Evolutionary conservation across 2,113 vertebrate genomes (phyloP).

Genomic region (Rhea americana): DNA sequence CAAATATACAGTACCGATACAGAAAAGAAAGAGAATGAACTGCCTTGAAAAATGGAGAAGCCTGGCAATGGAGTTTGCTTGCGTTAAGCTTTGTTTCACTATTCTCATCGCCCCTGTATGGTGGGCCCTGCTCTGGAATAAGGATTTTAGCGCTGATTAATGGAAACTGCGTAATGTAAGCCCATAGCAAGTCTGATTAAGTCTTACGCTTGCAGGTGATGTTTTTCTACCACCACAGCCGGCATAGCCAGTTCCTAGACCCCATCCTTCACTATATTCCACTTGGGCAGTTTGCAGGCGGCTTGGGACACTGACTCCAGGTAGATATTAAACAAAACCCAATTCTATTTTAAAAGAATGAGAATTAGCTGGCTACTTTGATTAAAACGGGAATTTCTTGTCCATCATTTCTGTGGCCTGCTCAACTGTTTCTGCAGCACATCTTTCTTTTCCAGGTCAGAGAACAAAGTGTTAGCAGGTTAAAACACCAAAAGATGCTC

Average conservation of each 20-base stretch:
- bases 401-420: not conserved
- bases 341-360: not conserved
- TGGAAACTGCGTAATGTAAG: not conserved
- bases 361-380: not conserved
- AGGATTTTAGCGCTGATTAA: not conserved
- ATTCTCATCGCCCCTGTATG: not conserved
- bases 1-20: accelerated
- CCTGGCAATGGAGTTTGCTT: not conserved
- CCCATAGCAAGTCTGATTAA: not conserved
- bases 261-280: accelerated
- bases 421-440: not conserved
- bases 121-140: not conserved
- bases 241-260: not conserved
- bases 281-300: not conserved
- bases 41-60: not conserved
- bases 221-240: not conserved
- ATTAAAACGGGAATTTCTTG: not conserved
- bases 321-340: not conserved
- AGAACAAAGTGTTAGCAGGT: not conserved
- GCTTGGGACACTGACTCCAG: not conserved
- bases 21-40: not conserved
- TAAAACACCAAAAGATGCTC: not conserved
- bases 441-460: not conserved
- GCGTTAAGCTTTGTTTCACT: not conserved
- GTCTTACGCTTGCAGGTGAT: not conserved